A percentile compares a stretch with the other conserved stretches of the same genome.
phyloP scores from a whole-genome alignment of 2,888 invertebrate genomes.

The Gortyna flavago region DNA sequence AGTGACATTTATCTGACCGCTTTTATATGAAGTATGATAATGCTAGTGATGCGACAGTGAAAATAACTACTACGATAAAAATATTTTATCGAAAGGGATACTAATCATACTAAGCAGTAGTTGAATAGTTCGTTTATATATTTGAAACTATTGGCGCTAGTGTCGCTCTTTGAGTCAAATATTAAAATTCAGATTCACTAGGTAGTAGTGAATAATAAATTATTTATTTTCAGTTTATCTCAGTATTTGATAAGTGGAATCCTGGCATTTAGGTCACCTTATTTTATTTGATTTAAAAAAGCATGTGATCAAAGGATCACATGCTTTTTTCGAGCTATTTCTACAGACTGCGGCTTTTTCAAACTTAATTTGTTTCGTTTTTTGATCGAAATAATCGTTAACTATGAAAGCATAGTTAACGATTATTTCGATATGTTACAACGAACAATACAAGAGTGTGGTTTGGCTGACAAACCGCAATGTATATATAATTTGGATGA shows the following conservation, averaged over 20 bases:
- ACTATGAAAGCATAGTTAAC: slow-evolving; percentile 38
- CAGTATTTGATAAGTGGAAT: slow-evolving; percentile 17
- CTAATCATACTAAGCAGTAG: slow-evolving; percentile 24
- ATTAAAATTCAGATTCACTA: slow-evolving; percentile 19
- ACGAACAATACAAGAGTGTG: slow-evolving; percentile 39
- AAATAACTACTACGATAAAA: slow-evolving; percentile 32
- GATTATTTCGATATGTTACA: slow-evolving; percentile 50
- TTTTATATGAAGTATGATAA: slow-evolving; percentile 26
- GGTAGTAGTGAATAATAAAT: too few species aligned
- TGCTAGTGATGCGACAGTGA: slow-evolving; percentile 37
- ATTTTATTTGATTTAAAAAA: slow-evolving; percentile 24
- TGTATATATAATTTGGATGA: slow-evolving; percentile 40
- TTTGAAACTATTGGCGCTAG: slow-evolving; percentile 23
- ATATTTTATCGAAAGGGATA: slow-evolving; percentile 20
- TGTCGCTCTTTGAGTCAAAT: slow-evolving; percentile 21
- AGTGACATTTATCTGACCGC: slow-evolving; percentile 31
- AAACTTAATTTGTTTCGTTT: too few species aligned
- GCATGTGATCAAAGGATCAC: slow-evolving; percentile 46
- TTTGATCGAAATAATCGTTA: too few species aligned
- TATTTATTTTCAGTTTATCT: too few species aligned
- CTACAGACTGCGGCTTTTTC: too few species aligned
- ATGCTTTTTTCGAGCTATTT: too few species aligned
- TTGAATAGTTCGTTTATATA: slow-evolving; percentile 16
- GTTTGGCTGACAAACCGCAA: slow-evolving; percentile 44
- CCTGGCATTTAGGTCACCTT: slow-evolving; percentile 16